Percentiles rank a stretch among this genome's conserved stretches.
Evolutionary conservation across 2,797 vertebrate genomes (phyloP).

Genomic region (Falco novaeseelandiae): DNA sequence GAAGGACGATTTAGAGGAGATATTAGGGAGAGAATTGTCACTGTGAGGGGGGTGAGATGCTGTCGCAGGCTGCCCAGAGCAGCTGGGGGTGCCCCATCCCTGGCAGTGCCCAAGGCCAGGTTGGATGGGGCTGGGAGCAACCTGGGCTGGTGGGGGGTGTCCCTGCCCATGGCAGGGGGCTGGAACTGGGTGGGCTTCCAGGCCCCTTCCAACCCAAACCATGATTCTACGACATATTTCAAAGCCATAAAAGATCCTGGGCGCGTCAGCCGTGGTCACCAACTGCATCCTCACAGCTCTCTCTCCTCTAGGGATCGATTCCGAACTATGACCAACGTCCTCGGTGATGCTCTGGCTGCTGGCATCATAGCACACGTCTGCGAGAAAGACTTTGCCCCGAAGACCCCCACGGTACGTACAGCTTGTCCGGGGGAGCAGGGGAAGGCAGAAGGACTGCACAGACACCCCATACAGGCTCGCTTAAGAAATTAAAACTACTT

Average conservation of each 20-base stretch:
- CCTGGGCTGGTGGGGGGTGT: no score
- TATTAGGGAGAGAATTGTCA: no score
- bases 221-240: background rate
- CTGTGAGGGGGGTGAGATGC: no score
- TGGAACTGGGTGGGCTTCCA: no score
- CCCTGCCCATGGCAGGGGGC: no score
- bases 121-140: no score
- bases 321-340: conserved; percentile 90
- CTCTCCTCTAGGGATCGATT: conserved; percentile 83
- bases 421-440: background rate
- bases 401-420: conserved; percentile 53
- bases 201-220: no score
- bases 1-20: no score
- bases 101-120: no score
- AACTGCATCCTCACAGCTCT: background rate
- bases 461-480: rapidly evolving
- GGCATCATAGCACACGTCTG: conserved; percentile 89
- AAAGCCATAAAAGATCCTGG: rapidly evolving
- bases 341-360: conserved; percentile 88
- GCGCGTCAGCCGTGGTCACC: rapidly evolving
- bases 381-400: conserved; percentile 82
- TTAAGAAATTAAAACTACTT: background rate
- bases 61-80: no score
- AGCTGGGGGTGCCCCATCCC: no score
- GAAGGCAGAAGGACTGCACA: rapidly evolving